Conservation (phyloP, 2,797 vertebrate species). For the Anniella stebbinsi region DNA sequence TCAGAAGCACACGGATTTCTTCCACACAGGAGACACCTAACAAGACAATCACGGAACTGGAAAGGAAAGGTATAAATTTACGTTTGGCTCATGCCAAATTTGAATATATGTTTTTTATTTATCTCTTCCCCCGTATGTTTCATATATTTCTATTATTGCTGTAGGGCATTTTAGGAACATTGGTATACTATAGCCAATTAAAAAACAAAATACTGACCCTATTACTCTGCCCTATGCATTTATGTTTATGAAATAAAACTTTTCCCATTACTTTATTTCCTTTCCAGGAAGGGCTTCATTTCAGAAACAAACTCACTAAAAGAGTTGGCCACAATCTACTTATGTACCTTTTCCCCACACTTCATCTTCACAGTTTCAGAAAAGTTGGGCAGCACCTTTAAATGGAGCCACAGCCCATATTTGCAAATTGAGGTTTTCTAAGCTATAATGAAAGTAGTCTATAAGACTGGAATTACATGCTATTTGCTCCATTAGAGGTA, state of each 20-base stretch:
- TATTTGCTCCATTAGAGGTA: background rate
- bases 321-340: background rate
- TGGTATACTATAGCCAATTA: background rate
- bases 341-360: background rate
- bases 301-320: background rate
- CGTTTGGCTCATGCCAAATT: background rate
- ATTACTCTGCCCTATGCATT: background rate
- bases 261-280: background rate
- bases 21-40: constrained; percentile 81
- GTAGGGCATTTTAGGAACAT: background rate
- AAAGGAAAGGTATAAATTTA: constrained; percentile 2
- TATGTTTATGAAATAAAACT: background rate
- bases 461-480: background rate
- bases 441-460: background rate
- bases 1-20: constrained; percentile 60
- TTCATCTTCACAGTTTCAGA: background rate
- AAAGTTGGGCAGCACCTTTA: no score
- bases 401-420: background rate
- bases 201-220: background rate
- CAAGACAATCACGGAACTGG: constrained; percentile 79
- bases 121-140: background rate
- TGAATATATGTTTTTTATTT: background rate
- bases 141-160: background rate
- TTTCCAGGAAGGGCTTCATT: background rate
- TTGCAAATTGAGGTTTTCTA: background rate